Evolutionary conservation across 2,888 invertebrate species (phyloP), one percentile per base, ranked within the genome.

Genomic region (Melipona bicolor): DNA sequence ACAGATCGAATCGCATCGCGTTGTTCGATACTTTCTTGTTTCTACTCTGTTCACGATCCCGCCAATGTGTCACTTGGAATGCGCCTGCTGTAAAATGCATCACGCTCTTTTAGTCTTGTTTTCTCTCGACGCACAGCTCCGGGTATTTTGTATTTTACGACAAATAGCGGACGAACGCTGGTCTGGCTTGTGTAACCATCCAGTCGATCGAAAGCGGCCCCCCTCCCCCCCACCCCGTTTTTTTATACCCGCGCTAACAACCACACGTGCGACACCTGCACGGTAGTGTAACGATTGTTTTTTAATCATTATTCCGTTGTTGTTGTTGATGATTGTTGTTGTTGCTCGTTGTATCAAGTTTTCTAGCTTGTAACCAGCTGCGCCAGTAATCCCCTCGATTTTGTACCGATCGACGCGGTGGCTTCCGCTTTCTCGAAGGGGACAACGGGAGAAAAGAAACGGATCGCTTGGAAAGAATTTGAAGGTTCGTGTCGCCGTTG

Each of bases 31-130:
- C 9, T 81, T 77, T 69, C 65, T 81, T 86, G 32, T 72, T 80
- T 76, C 43, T 56, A 76, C 62, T 61, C n/a, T 24, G 9, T 43
- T 43, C 54, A 49, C 67, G 32, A 71, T 54, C 62, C 54, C 19
- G 43, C n/a, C 65, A 50, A 69, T 59, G 69, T 71, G 64, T 83
- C 77, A 43, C 86, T 90, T 89, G 89, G 90, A 91, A 90, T 90
- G 90, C 72, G 90, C 90, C 91, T 91, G 90, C 88, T 91, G 84
- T 85, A 88, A 43, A 81, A 82, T 90, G 90, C 89, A 89, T 90
- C 84, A 89, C 86, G 88, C 84, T 86, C 81, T 43, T 43, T 43
- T 86, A 79, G 81, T 86, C 86, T 84, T 88, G 84, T 79, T 81
- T 80, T 78, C 75, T 77, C 77, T 75, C 54, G 70, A 59, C 67